Percentiles rank a stretch among this genome's conserved stretches.
Evolutionary conservation across 2,113 vertebrate species (phyloP).

Genomic region (Diphyllodes magnificus): DNA sequence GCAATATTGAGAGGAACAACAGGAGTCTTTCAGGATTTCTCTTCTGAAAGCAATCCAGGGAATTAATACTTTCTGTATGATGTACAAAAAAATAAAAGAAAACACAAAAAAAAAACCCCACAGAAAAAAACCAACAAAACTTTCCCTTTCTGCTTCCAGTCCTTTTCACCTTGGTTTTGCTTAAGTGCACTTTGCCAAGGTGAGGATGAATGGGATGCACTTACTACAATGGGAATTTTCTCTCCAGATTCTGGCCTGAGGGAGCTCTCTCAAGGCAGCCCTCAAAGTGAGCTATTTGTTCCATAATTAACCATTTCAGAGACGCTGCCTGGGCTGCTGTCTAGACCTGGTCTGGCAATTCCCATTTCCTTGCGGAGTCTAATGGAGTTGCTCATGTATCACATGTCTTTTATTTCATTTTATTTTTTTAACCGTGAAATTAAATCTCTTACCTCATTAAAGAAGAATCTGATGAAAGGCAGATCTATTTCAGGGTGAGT

Average conservation of each 20-base stretch:
- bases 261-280: not conserved
- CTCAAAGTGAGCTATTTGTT: not conserved
- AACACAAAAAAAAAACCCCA: not conserved
- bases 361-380: not conserved
- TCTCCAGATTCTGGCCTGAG: not conserved
- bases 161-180: not conserved
- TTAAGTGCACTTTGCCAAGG: not conserved
- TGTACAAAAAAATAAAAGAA: not conserved
- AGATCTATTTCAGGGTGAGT: not conserved
- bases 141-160: not conserved
- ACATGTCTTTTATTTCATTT: not conserved
- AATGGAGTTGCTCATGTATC: not conserved
- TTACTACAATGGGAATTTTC: not conserved
- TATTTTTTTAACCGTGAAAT: not conserved
- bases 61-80: not conserved
- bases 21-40: not conserved
- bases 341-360: conserved; percentile 4
- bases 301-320: conserved; percentile 27
- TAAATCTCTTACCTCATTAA: conserved; percentile 17
- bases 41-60: not conserved
- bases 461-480: conserved; percentile 30
- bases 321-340: not conserved
- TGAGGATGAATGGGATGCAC: not conserved
- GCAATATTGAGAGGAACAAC: not conserved
- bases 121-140: not conserved